Conservation (phyloP, 2,797 vertebrate genomes). For the Macropus fuliginosus region DNA sequence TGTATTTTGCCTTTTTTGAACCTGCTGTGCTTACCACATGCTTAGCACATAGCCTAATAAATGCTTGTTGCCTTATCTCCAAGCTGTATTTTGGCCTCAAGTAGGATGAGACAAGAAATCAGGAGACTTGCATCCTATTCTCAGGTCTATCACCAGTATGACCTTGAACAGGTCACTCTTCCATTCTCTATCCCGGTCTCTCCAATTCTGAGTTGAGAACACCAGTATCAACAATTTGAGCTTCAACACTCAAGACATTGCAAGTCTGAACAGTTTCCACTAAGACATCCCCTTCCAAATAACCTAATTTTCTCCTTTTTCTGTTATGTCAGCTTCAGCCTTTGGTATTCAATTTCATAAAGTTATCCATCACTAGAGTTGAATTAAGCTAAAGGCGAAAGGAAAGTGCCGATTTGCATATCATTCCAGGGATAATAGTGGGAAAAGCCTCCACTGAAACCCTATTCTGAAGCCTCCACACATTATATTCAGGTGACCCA, state of each 20-base stretch:
- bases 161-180: fast-evolving
- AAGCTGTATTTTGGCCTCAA: neutral
- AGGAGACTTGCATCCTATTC: neutral
- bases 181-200: neutral
- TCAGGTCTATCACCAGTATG: neutral
- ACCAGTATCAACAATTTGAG: neutral
- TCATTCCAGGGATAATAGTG: neutral
- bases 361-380: neutral
- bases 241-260: neutral
- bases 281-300: neutral
- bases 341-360: neutral
- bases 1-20: neutral
- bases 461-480: neutral
- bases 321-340: neutral
- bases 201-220: neutral
- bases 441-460: neutral
- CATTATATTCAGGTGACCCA: neutral
- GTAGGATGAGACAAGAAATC: neutral
- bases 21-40: neutral
- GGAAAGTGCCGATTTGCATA: neutral
- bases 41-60: neutral
- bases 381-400: neutral
- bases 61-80: neutral
- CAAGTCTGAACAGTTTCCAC: neutral
- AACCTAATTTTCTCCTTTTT: neutral